Conservation (phyloP, 1,140 invertebrate genomes). For the Eumeta japonica region DNA sequence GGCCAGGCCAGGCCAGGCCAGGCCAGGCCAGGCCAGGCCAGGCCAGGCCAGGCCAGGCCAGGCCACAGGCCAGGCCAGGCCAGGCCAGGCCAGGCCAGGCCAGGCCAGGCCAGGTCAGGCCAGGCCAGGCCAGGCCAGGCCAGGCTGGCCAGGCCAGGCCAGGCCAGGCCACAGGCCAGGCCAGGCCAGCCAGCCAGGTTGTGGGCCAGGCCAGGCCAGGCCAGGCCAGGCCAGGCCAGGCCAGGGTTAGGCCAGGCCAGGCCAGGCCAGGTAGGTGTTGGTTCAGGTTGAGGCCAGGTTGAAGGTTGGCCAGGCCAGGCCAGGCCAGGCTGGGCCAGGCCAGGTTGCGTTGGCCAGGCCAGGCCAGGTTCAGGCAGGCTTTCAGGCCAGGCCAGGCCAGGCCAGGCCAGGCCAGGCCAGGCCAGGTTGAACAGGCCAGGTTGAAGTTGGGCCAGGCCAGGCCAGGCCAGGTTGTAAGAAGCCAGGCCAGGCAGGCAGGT, state of each 20-base stretch:
- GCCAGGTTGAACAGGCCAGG: conserved; percentile 4
- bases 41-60: conserved; percentile 1
- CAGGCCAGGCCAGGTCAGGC: conserved; percentile 1
- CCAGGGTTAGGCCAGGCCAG: conserved; percentile 7
- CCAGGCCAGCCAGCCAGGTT: background rate
- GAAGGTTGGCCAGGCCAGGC: conserved; percentile 8
- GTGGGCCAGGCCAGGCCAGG: conserved; percentile 5
- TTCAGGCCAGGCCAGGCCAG: conserved; percentile 10
- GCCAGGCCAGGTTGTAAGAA: conserved; percentile 7
- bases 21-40: conserved; percentile 1
- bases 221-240: conserved; percentile 7
- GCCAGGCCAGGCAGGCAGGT: conserved; percentile 6
- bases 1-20: conserved; percentile 1
- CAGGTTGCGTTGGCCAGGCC: conserved; percentile 2
- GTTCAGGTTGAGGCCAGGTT: conserved; percentile 5
- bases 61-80: background rate
- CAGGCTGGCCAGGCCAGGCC: too few species aligned
- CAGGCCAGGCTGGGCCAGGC: conserved; percentile 1
- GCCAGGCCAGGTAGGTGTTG: conserved; percentile 4
- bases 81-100: conserved; percentile 1
- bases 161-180: conserved; percentile 11
- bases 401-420: conserved; percentile 9
- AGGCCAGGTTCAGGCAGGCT: conserved; percentile 2
- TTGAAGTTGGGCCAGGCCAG: conserved; percentile 7
- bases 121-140: background rate